These are phyloP conservation scores for Toxostoma redivivum DNA, from an alignment of 2,113 vertebrate species.

Conservation along the genomic window DNA sequence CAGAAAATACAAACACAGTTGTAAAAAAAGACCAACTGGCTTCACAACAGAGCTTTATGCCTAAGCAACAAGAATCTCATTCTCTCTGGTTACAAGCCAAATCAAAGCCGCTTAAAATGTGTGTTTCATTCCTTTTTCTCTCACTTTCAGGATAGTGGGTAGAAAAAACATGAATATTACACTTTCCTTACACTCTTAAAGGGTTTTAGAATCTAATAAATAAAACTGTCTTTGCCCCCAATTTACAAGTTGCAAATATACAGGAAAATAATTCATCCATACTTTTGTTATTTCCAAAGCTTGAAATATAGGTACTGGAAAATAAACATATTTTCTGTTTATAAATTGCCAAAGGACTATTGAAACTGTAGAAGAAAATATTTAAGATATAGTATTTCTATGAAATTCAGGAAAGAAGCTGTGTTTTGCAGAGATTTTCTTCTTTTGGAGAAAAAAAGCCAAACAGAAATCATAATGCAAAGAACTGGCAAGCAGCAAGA, in stretches of 20 bases:
- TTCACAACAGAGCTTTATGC: not conserved
- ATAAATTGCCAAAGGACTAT: not conserved
- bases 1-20: not conserved
- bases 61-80: not conserved
- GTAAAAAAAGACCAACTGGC: not conserved
- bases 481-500: not conserved
- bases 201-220: not conserved
- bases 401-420: not conserved
- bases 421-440: not conserved
- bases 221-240: not conserved
- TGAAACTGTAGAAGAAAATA: not conserved
- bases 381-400: not conserved
- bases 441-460: not conserved
- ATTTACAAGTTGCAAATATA: not conserved
- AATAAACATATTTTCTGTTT: not conserved
- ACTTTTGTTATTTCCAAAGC: not conserved
- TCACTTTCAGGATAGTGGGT: not conserved
- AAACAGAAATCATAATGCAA: not conserved
- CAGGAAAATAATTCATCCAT: not conserved
- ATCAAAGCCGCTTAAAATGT: not conserved
- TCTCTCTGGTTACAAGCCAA: not conserved
- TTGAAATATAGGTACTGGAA: not conserved
- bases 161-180: not conserved
- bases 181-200: not conserved
- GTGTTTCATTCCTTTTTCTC: not conserved